These are phyloP conservation scores for Ochropleura leucogaster DNA, from an alignment of 2,888 invertebrate species.

Conservation along the genomic window DNA sequence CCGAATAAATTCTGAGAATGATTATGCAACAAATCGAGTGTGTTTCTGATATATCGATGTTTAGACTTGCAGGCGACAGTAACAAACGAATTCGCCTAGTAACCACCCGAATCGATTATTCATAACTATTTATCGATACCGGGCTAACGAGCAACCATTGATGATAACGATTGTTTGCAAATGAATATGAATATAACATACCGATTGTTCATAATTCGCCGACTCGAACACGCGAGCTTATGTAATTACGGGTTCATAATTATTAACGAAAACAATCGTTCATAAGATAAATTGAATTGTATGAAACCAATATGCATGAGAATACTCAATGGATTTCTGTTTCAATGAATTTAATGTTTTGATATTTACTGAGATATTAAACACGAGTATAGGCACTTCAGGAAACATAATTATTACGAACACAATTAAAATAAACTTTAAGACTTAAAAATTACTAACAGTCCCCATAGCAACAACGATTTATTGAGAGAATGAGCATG, in stretches of 20 bases:
- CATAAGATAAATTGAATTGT: slow-evolving; percentile 29
- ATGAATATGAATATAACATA: slow-evolving; percentile 72
- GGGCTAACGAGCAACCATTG: slow-evolving; percentile 64
- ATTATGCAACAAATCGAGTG: slow-evolving; percentile 62
- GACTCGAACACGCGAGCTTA: slow-evolving; percentile 38
- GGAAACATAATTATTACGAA: neutral
- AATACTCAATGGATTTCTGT: slow-evolving; percentile 12
- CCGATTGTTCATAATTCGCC: slow-evolving; percentile 61
- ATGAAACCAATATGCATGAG: slow-evolving; percentile 39
- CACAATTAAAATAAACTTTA: neutral
- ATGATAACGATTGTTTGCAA: slow-evolving; percentile 55
- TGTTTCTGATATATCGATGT: slow-evolving; percentile 58
- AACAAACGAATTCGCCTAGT: slow-evolving; percentile 42
- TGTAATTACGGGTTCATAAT: slow-evolving; percentile 49
- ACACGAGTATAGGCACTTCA: neutral
- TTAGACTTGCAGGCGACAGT: slow-evolving; percentile 58
- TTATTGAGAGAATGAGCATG: neutral
- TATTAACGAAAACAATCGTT: slow-evolving; percentile 46
- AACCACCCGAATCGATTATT: slow-evolving; percentile 63
- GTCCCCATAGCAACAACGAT: neutral
- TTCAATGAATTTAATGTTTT: slow-evolving; percentile 10
- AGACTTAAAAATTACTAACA: neutral
- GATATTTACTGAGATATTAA: slow-evolving; percentile 22
- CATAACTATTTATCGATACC: slow-evolving; percentile 56
- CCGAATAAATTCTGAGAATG: slow-evolving; percentile 51